Base-by-base conservation (phyloP, 1,140 invertebrate species). In the Drosophila bocqueti region DNA sequence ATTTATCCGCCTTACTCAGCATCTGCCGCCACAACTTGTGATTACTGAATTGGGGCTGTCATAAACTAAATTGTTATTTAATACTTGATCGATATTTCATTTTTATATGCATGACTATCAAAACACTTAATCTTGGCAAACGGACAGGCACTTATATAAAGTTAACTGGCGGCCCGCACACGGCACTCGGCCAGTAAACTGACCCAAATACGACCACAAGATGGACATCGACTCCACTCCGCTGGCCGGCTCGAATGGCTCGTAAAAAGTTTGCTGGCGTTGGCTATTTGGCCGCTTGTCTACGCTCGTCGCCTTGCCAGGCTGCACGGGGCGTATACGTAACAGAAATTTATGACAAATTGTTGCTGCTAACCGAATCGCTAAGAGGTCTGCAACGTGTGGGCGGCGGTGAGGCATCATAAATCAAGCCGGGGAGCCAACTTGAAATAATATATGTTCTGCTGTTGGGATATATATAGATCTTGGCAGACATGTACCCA, bases 31-130 rank as follows among this genome's bases (percentile, higher is more conserved):
- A 26, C 47, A 73, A 52, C 52, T 57, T 81, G 34, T 75, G 83
- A 81, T 76, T 71, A 73, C 52, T 66, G 31, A 77, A 80, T 73
- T 54, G 65, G 64, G 47, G 34, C 77, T 71, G 84, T 82, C 85
- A 85, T 90, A 90, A 90, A 90, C 75, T 85, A 91, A 90, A 90
- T 82, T 90, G 86, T 90, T 90, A 90, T 90, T 85, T 90, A 90
- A 90, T 90, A 90, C 79, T 91, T 90, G 83, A 90, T 90, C 85
- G 85, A 90, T 91, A 90, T 90, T 91, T 90, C 86, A 90, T 91
- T 90, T 90, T 90, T 91, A 90, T 90, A 90, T 90, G 85, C 81
- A 91, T 76, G 85, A 86, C 85, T 90, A 90, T 90, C 85, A 71
- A 74, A 85, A 77, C 86, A 91, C 85, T 91, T 90, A 90, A 90